Percentiles rank a stretch among this genome's conserved stretches.
These are phyloP conservation scores for Vulpes lagopus DNA, from an alignment of 2,113 vertebrate species.

Conservation along the genomic window DNA sequence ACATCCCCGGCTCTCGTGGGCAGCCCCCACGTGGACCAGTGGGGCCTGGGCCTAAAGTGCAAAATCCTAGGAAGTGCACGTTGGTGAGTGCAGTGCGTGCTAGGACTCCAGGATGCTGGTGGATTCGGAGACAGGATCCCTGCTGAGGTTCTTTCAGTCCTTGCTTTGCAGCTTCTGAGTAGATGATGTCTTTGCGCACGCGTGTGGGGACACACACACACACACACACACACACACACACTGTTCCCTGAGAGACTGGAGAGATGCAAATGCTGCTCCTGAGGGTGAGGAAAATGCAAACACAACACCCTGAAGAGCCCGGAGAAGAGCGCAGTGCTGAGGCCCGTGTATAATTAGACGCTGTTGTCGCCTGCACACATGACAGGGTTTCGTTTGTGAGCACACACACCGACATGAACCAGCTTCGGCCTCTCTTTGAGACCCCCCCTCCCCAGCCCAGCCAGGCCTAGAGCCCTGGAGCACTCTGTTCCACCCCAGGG, in stretches of 20 bases:
- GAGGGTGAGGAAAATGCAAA: slow-evolving; percentile 40
- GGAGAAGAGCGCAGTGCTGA: neutral
- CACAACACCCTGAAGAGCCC: neutral
- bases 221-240: neutral
- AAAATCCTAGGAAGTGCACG: neutral
- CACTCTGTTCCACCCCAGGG: neutral
- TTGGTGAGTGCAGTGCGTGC: neutral
- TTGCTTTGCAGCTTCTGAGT: neutral
- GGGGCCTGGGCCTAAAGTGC: neutral
- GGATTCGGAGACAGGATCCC: neutral
- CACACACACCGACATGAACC: neutral
- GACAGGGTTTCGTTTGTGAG: rapidly evolving
- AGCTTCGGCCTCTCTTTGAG: neutral
- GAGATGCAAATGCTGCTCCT: slow-evolving; percentile 26
- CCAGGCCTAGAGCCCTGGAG: rapidly evolving
- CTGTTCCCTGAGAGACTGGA: neutral
- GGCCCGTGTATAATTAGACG: neutral
- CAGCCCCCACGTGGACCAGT: rapidly evolving
- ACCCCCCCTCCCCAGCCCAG: neutral
- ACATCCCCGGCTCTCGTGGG: rapidly evolving
- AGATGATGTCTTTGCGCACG: neutral
- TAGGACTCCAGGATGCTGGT: no score
- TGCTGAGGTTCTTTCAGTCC: neutral
- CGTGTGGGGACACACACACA: neutral
- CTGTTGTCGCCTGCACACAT: neutral